Conservation (phyloP, 2,113 vertebrate genomes). For the Paraplagusia blochii region DNA sequence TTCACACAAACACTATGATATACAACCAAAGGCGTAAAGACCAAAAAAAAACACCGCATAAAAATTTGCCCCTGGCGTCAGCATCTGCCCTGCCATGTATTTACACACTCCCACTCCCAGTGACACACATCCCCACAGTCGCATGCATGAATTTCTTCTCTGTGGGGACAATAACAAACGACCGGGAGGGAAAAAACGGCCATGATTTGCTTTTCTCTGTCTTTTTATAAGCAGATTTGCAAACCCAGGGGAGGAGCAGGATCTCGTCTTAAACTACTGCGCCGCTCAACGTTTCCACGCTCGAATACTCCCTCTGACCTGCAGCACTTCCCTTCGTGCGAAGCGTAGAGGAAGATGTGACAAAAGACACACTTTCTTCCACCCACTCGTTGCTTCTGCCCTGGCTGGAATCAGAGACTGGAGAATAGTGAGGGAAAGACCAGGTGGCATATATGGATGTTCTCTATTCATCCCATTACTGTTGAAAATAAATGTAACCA, state of each 20-base stretch:
- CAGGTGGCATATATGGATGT: neutral
- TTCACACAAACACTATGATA: conserved; percentile 7
- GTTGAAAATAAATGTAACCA: too few relatives aligned
- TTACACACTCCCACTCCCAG: conserved; percentile 41
- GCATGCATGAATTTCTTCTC: conserved; percentile 37
- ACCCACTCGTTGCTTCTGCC: conserved; percentile 19
- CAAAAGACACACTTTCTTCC: conserved; percentile 36
- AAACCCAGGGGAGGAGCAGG: conserved; percentile 46
- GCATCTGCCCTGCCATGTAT: conserved; percentile 48
- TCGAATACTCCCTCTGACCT: conserved; percentile 43
- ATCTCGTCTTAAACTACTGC: conserved; percentile 60
- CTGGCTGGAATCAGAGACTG: conserved; percentile 37
- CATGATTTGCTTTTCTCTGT: conserved; percentile 6
- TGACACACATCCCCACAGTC: conserved; percentile 30
- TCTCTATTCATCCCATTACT: too few relatives aligned
- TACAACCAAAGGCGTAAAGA: conserved; percentile 41
- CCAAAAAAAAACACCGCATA: conserved; percentile 33
- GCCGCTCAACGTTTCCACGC: conserved; percentile 42
- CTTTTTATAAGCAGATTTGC: conserved; percentile 37
- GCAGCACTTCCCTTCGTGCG: conserved; percentile 35
- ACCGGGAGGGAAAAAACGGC: conserved; percentile 42
- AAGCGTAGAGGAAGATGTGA: conserved; percentile 41
- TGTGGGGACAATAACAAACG: conserved; percentile 36
- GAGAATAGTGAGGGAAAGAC: neutral
- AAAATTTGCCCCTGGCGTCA: conserved; percentile 31